These are phyloP conservation scores for Diuraphis noxia DNA, from an alignment of 1,140 invertebrate genomes.

Conservation along the genomic window DNA sequence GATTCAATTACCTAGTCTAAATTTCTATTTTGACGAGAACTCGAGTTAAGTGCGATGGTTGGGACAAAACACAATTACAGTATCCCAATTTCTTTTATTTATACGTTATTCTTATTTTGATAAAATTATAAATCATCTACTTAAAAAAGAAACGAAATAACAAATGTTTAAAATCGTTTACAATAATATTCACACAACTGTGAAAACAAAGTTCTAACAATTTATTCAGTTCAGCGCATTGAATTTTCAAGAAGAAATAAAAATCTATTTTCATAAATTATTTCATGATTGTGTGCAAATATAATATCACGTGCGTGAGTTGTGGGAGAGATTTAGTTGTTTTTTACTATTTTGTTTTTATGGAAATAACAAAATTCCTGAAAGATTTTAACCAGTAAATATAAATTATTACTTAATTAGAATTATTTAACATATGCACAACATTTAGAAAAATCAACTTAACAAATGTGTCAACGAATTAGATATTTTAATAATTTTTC, in stretches of 20 bases:
- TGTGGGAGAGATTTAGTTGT: background rate
- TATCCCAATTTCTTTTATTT: background rate
- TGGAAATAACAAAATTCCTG: background rate
- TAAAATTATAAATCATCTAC: background rate
- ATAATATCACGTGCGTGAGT: background rate
- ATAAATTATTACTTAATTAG: too few species aligned
- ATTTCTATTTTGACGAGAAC: background rate
- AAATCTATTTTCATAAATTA: background rate
- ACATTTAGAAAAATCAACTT: too few species aligned
- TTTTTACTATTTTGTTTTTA: background rate
- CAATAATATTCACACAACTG: background rate
- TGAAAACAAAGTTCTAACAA: conserved; percentile 2
- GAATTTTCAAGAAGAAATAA: background rate
- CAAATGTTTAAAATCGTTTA: background rate
- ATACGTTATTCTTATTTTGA: background rate
- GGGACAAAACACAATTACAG: background rate
- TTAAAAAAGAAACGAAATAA: background rate
- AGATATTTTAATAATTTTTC: too few species aligned
- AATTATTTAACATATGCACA: too few species aligned
- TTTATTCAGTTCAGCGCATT: background rate
- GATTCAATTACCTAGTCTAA: background rate
- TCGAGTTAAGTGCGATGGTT: background rate
- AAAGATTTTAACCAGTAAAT: background rate
- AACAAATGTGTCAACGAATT: too few species aligned
- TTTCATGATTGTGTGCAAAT: background rate